Base-by-base conservation (phyloP, 2,888 invertebrate genomes). In the Orthosia gracilis region DNA sequence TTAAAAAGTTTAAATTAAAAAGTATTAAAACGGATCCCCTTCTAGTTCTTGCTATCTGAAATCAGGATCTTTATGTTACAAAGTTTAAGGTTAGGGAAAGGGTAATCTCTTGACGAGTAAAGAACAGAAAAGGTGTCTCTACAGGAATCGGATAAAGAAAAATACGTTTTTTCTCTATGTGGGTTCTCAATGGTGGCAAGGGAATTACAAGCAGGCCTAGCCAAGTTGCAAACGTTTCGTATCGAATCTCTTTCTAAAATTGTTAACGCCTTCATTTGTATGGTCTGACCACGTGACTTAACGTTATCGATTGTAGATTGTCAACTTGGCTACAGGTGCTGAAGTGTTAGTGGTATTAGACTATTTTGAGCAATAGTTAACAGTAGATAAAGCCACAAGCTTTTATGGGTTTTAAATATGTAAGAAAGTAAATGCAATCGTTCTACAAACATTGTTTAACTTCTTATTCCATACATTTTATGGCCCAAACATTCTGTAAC, bases 1-100 rank as follows among this genome's bases (percentile, higher is more conserved):
- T 62, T 59, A 57, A 66, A 79, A 80, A 84, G 65, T 40, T 52
- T 69, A 13, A 61, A 59, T 52, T 80, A 47, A 49, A 80, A 73
- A 72, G 49, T 61, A 72, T 67, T 57, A n/a, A 69, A 55, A 68
- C n/a, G 23, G 52, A 63, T 55, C 9, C 47, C 40, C 13, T 55
- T 59, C 52, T 17, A 62, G 45, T 12, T 11, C 23, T 23, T 57
- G 40, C 11, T 54, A 78, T 67, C 59, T 72, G 15, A 31, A 59
- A 58, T 63, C 40, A 45, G 47, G 26, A 49, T 78, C 45, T 78
- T 63, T 50, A 54, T 21, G 15, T 54, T 26, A 63, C 17, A 64
- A 73, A 83, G 55, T 78, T 78, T 58, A 12, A 40, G 26, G 45
- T 61, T 18, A 31, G 23, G 50, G 54, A 64, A 47, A n/a, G 18